Percentiles rank a stretch among this genome's conserved stretches.
Conservation (phyloP, 2,797 vertebrate genomes). For the Threskiornis aethiopicus region DNA sequence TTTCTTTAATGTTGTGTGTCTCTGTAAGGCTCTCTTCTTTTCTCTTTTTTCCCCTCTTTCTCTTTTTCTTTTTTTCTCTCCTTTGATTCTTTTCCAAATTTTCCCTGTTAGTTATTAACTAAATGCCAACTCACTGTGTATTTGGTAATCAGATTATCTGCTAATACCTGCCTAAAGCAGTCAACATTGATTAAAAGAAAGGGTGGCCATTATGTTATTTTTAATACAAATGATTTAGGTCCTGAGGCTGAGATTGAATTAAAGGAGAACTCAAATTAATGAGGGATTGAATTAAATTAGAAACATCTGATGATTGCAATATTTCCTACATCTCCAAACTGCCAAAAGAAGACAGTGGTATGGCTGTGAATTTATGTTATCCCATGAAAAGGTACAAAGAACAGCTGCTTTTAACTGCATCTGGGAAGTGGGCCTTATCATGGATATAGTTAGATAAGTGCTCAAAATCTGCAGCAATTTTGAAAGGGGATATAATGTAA, state of each 20-base stretch:
- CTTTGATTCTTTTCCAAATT: constrained; percentile 10
- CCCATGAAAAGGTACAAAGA: neutral
- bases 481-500: neutral
- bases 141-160: constrained; percentile 53
- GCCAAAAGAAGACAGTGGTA: neutral
- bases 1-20: neutral
- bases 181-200: constrained; percentile 53
- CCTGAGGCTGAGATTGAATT: constrained; percentile 22
- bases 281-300: constrained; percentile 39
- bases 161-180: constrained; percentile 59
- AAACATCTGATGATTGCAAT: constrained; percentile 11
- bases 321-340: neutral
- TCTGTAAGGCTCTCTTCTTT: neutral
- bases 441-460: neutral
- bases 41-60: neutral
- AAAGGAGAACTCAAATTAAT: constrained; percentile 36
- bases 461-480: neutral
- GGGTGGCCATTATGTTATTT: constrained; percentile 24
- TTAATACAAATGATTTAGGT: constrained; percentile 28
- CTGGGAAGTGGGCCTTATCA: neutral
- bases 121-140: constrained; percentile 10
- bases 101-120: neutral
- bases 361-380: neutral
- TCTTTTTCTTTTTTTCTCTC: neutral
- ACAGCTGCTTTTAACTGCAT: neutral